Evolutionary conservation across 2,888 invertebrate genomes (phyloP).

Genomic region (Perizoma flavofasciatum): DNA sequence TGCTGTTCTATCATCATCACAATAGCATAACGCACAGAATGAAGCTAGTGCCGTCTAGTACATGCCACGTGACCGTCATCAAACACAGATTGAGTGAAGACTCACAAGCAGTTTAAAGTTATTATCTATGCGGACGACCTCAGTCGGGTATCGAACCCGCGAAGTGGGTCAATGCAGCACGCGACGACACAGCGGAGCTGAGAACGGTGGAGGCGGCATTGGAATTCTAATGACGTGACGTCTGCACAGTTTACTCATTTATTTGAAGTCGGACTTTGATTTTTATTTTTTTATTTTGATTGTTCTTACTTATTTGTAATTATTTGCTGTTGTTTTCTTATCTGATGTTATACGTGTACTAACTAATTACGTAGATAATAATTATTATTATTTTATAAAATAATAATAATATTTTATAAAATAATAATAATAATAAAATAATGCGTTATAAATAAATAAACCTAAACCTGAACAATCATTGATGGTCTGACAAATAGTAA

Average conservation of each 20-base stretch:
- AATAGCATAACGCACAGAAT: constrained; percentile 3
- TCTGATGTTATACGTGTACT: neutral
- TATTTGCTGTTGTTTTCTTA: no score
- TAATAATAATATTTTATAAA: no score
- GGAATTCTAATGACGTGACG: constrained; percentile 23
- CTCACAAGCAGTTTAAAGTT: constrained; percentile 59
- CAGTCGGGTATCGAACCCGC: constrained; percentile 75
- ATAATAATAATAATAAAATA: no score
- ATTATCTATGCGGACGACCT: constrained; percentile 73
- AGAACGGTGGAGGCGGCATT: constrained; percentile 52
- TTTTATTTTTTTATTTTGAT: neutral
- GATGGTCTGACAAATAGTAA: no score
- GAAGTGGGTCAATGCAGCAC: constrained; percentile 77
- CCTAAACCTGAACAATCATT: no score
- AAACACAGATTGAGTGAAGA: constrained; percentile 49
- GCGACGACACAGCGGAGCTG: constrained; percentile 53
- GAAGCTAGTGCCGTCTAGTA: neutral
- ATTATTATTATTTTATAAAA: no score
- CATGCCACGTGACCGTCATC: constrained; percentile 33
- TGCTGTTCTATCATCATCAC: neutral
- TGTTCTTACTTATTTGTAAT: neutral
- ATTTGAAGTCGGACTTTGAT: neutral
- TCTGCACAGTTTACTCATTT: neutral
- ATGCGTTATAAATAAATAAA: no score
- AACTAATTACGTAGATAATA: no score